Evolutionary conservation across 2,797 vertebrate species (phyloP).

Genomic region (Labeo calbasu): DNA sequence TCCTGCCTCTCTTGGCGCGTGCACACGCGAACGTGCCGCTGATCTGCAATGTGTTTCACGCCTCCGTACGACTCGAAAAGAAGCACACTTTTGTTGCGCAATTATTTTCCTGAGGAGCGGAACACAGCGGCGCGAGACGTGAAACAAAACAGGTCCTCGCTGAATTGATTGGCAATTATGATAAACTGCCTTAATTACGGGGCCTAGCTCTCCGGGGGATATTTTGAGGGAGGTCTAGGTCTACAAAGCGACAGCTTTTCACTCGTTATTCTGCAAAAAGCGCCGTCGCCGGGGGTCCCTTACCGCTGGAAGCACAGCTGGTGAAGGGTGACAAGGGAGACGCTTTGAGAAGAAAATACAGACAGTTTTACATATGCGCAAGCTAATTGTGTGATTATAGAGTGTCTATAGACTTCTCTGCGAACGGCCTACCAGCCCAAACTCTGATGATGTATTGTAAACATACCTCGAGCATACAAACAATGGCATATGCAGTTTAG

Average conservation of each 20-base stretch:
- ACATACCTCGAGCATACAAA: constrained; percentile 20
- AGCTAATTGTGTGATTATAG: constrained; percentile 43
- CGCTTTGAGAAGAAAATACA: constrained; percentile 11
- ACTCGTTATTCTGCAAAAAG: constrained; percentile 38
- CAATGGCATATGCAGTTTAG: neutral
- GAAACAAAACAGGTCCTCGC: constrained; percentile 31
- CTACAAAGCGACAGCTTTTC: constrained; percentile 47
- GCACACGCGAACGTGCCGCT: neutral
- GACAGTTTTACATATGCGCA: constrained; percentile 8
- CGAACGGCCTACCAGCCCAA: neutral
- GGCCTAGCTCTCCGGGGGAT: constrained; percentile 25
- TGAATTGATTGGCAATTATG: constrained; percentile 51
- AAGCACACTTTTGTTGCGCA: constrained; percentile 17
- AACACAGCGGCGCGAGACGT: constrained; percentile 20
- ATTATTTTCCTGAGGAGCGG: constrained; percentile 43
- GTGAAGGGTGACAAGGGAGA: constrained; percentile 24
- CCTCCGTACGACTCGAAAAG: neutral
- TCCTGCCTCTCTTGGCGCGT: constrained; percentile 7
- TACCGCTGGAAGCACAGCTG: constrained; percentile 41
- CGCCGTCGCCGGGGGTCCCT: constrained; percentile 19
- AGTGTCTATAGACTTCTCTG: neutral
- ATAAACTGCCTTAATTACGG: constrained; percentile 53
- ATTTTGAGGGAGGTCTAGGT: constrained; percentile 45
- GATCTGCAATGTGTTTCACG: constrained; percentile 23
- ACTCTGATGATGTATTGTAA: neutral